phyloP scores from a whole-genome alignment of 2,888 invertebrate species.

The Druceiella hillmani region DNA sequence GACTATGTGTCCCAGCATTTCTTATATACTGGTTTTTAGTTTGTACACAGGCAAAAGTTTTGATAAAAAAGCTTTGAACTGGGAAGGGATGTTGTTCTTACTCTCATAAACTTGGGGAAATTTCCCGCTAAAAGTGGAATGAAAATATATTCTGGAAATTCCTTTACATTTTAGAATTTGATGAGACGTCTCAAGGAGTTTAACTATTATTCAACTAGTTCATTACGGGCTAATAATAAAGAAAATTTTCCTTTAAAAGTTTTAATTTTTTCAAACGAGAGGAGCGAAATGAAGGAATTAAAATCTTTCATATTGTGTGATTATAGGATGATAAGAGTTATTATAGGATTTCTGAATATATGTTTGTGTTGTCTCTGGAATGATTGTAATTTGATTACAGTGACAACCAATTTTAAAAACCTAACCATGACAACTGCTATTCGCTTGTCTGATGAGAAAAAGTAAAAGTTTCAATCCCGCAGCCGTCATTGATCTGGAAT shows the following conservation, averaged over 20 bases:
- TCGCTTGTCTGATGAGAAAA: slow-evolving; percentile 11
- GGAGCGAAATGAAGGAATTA: no score
- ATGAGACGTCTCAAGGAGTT: slow-evolving; percentile 15
- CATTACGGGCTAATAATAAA: slow-evolving; percentile 12
- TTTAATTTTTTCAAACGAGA: slow-evolving; percentile 16
- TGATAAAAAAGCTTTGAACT: no score
- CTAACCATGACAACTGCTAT: no score
- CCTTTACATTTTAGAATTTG: slow-evolving; percentile 14
- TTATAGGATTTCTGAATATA: slow-evolving; percentile 15
- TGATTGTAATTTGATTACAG: slow-evolving; percentile 15
- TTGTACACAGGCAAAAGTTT: slow-evolving; percentile 10
- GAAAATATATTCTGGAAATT: slow-evolving; percentile 17
- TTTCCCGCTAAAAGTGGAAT: no score
- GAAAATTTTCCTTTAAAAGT: slow-evolving; percentile 18
- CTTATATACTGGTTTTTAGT: slow-evolving; percentile 9
- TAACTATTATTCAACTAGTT: slow-evolving; percentile 15
- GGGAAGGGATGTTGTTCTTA: slow-evolving; percentile 15
- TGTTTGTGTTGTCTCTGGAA: slow-evolving; percentile 15
- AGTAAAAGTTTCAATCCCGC: slow-evolving; percentile 10
- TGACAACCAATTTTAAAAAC: no score
- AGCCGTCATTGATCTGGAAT: slow-evolving; percentile 15
- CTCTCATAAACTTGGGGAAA: slow-evolving; percentile 9
- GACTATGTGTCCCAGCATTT: slow-evolving; percentile 15
- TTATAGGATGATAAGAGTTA: slow-evolving; percentile 13
- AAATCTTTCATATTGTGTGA: no score